Percentiles rank a stretch among this genome's conserved stretches.
Conservation (phyloP, 2,113 vertebrate genomes). For the Ageneiosus marmoratus region DNA sequence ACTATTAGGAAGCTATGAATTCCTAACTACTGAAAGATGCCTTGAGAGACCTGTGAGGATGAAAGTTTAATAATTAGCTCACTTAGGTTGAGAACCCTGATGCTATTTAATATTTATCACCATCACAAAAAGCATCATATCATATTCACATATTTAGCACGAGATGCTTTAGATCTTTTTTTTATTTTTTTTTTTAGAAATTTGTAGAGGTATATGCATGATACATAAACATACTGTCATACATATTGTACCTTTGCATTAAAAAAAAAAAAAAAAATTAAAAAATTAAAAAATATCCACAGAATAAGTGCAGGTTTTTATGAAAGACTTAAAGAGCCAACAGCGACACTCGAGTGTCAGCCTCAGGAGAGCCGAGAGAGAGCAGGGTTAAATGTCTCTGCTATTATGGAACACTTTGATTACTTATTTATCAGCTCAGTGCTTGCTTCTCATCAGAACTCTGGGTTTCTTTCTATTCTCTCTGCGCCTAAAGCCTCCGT, state of each 20-base stretch:
- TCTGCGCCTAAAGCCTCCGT: conserved; percentile 25
- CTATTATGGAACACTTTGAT: conserved; percentile 42
- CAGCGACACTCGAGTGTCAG: background rate
- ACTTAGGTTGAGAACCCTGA: background rate
- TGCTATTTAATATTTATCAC: conserved; percentile 17
- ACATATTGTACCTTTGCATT: background rate
- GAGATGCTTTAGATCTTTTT: background rate
- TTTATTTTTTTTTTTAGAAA: background rate
- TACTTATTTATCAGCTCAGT: conserved; percentile 41
- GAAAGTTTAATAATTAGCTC: background rate
- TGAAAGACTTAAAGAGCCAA: background rate
- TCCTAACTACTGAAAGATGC: background rate
- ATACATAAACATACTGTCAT: background rate
- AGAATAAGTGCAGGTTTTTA: background rate
- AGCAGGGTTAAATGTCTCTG: conserved; percentile 30
- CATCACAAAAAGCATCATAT: background rate
- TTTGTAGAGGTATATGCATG: background rate
- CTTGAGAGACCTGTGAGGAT: background rate
- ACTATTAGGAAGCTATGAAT: background rate
- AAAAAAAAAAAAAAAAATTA: background rate
- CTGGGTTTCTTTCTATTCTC: conserved; percentile 26
- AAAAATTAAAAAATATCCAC: background rate
- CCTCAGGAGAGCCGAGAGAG: conserved; percentile 6
- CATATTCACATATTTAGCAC: background rate
- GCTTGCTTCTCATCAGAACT: conserved; percentile 31